Evolutionary conservation across 2,113 vertebrate genomes (phyloP).

Genomic region (Cyprinodon brontotheroides): DNA sequence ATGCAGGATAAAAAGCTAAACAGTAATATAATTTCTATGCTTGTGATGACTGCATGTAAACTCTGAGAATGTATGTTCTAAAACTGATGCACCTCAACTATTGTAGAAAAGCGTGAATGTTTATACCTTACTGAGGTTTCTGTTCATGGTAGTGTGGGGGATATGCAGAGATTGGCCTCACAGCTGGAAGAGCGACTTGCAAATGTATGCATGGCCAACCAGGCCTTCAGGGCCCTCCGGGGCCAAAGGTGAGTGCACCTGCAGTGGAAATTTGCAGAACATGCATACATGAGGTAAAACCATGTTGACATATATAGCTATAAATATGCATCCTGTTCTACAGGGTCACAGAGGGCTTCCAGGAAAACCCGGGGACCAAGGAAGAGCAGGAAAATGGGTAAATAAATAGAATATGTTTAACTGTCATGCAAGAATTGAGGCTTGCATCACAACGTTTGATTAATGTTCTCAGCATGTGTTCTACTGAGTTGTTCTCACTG

Average conservation of each 20-base stretch:
- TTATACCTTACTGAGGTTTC: background rate
- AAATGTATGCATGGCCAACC: constrained; percentile 74
- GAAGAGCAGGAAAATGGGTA: constrained; percentile 77
- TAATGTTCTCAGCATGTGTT: background rate
- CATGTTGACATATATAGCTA: constrained; percentile 6
- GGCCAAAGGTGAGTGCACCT: constrained; percentile 69
- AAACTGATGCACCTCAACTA: background rate
- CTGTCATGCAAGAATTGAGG: background rate
- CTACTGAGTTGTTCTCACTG: constrained; percentile 5
- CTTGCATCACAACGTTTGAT: constrained; percentile 3
- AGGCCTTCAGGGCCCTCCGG: constrained; percentile 59
- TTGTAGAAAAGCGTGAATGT: constrained; percentile 11
- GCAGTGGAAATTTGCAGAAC: background rate
- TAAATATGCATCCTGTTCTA: constrained; percentile 30
- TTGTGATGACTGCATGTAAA: background rate
- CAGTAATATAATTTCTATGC: background rate
- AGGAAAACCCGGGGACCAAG: constrained; percentile 66
- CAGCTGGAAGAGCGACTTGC: constrained; percentile 65
- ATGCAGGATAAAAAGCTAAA: background rate
- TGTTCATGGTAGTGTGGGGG: constrained; percentile 68
- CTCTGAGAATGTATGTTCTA: background rate
- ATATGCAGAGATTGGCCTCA: constrained; percentile 71
- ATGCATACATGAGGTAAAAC: background rate
- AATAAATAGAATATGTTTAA: constrained; percentile 27
- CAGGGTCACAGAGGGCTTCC: constrained; percentile 81